Evolutionary conservation across 1,140 invertebrate genomes (phyloP).

Genomic region (Pogonomyrmex californicus): DNA sequence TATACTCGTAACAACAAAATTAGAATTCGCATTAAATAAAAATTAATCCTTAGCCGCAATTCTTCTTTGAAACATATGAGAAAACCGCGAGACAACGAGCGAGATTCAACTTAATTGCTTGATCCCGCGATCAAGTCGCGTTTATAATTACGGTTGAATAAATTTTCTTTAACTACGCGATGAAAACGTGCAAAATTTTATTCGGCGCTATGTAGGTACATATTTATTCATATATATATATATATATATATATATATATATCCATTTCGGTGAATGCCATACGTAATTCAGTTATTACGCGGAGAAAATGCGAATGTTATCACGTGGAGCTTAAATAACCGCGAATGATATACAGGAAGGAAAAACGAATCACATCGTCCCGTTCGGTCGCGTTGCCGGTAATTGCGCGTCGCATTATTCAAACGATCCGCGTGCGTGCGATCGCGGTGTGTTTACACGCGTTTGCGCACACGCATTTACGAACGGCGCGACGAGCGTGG

Average conservation of each 20-base stretch:
- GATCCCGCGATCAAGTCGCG: background rate
- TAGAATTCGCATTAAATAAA: background rate
- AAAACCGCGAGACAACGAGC: background rate
- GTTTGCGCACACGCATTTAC: conserved; percentile 68
- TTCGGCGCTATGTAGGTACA: background rate
- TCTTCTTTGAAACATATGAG: background rate
- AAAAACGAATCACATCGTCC: conserved; percentile 70
- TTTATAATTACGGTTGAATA: conserved; percentile 5
- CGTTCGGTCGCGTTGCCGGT: conserved; percentile 68
- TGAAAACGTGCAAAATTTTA: conserved; percentile 22
- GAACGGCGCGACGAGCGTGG: conserved; percentile 51
- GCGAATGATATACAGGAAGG: conserved; percentile 55
- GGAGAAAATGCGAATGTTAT: conserved; percentile 41
- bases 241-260: background rate
- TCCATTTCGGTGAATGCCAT: conserved; percentile 19
- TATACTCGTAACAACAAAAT: background rate
- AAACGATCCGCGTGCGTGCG: conserved; percentile 69
- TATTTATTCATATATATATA: background rate
- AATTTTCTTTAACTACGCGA: background rate
- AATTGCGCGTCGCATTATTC: conserved; percentile 75
- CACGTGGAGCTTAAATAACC: conserved; percentile 55
- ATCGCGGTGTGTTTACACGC: conserved; percentile 72
- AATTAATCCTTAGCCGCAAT: background rate
- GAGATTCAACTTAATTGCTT: conserved; percentile 4
- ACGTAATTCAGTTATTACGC: conserved; percentile 44